Evolutionary conservation across 2,113 vertebrate genomes (phyloP).

Genomic region (cattle (Bos taurus)): ARS-UCD2.0 NC_037328.1:131922001-131922500

Average conservation of each 20-base stretch:
- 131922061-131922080: background rate
- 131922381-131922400: background rate
- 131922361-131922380: background rate
- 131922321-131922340: background rate
- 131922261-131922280: background rate
- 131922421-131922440: accelerated
- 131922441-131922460: background rate
- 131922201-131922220: background rate
- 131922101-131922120: background rate
- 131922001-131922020: background rate
- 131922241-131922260: background rate
- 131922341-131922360: background rate
- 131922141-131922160: background rate
- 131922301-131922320: background rate
- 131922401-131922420: background rate
- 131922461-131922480: background rate
- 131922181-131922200: background rate
- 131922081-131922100: too few species aligned
- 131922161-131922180: background rate
- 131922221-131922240: background rate
- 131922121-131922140: background rate
- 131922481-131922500: background rate
- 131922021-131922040: background rate
- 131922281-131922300: background rate
- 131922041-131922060: background rate